Base-by-base conservation (phyloP, 2,888 invertebrate genomes). In the Clivina fossor region DNA sequence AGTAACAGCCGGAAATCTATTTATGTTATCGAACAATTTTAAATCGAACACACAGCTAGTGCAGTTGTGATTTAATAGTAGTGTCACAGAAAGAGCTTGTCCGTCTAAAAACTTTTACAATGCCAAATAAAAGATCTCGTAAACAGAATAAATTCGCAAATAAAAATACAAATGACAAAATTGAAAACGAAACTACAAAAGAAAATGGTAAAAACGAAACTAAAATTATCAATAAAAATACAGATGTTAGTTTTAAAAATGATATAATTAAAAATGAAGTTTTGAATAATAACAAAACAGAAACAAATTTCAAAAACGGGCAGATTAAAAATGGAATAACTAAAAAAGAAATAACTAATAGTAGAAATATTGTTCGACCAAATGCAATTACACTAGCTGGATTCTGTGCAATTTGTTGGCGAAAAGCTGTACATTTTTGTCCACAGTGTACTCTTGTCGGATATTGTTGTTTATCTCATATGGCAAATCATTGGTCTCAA, bases 401-500 rank as follows among this genome's bases (percentile, higher is more conserved):
- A 13, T 47, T 38, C 16, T 55, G 55, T 37, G 46, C 55, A 11
- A 20, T 55, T 26, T 55, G 55, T 22, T 55, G 55, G 55, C 24
- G 28, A 13, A 30, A 26, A n/a, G 55, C 55, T 9, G 13, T 30
- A 22, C 47, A 47, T 38, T 55, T 32, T 55, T 55, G 55, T 40
- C 11, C 40, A 1, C 22, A 38, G 15, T 55, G 55, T 18, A 28
- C 24, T n/a, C n/a, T 30, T 5, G 32, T 55, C 11, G 55, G 55
- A 19, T 55, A 55, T 20, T 55, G 55, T 9, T 55, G 55, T 22
- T 30, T 55, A 15, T 55, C 55, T 9, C 55, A 55, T 24, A 55
- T 55, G 55, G 55, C 47, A 22, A 46, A 11, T 7, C 37, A 55
- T 20, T 55, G 19, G 26, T 4, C 11, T 4, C 20, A 11, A 30